These are phyloP conservation scores for Malthinus flaveolus DNA, from an alignment of 2,888 invertebrate species.

Conservation along the genomic window DNA sequence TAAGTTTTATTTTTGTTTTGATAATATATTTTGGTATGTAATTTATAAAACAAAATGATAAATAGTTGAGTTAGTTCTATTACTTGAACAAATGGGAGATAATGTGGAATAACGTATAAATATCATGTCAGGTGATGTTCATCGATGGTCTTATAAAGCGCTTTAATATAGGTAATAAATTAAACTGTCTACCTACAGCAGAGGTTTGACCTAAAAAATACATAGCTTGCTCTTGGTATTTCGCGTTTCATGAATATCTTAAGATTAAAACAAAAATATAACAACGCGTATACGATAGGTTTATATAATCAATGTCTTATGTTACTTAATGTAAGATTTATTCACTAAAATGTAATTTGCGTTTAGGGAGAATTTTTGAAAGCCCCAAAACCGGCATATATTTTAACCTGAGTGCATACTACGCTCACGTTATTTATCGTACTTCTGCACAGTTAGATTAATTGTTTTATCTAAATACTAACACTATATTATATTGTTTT, in stretches of 20 bases:
- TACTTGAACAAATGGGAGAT: conserved; percentile 2
- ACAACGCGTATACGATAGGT: too few relatives aligned
- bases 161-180: conserved; percentile 11
- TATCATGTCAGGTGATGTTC: conserved; percentile 7
- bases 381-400: conserved; percentile 11
- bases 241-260: background rate
- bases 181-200: conserved; percentile 11
- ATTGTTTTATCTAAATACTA: conserved; percentile 15
- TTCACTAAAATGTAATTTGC: background rate
- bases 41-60: background rate
- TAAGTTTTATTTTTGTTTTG: too few relatives aligned
- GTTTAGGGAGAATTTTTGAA: conserved; percentile 3
- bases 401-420: conserved; percentile 16
- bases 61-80: background rate
- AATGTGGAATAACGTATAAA: conserved; percentile 4
- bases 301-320: too few relatives aligned
- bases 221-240: conserved; percentile 5
- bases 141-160: conserved; percentile 8
- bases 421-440: conserved; percentile 16
- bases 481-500: background rate
- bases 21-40: too few relatives aligned
- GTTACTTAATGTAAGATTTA: background rate
- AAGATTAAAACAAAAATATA: too few relatives aligned
- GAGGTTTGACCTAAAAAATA: conserved; percentile 9
- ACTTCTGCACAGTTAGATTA: conserved; percentile 15